Base-by-base conservation (phyloP, 2,888 invertebrate genomes). In the Petrophora chlorosata region DNA sequence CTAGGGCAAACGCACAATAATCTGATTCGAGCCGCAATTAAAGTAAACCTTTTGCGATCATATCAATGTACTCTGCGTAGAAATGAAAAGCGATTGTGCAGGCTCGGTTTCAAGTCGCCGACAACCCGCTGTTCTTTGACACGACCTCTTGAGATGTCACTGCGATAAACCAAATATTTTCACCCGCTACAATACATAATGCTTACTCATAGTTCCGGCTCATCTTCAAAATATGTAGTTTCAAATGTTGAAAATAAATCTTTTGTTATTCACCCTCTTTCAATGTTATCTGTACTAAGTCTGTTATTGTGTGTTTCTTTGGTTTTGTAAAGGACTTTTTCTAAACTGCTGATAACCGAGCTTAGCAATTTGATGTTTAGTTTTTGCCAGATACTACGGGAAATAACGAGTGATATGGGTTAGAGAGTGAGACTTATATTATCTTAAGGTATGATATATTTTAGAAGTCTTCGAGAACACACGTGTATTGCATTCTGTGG, bases 81-180 rank as follows among this genome's bases (percentile, higher is more conserved):
- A 32, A 42, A 26, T 19, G 4, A 39, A 49, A 39, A 49, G 49
- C 32, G 33, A 43, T 42, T 38, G 39, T 29, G 28, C 29, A n/a
- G 23, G 9, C 10, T 38, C 41, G 22, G 40, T 44, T 48, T 29
- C 38, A 40, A 38, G 38, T 22, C 35, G 25, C 23, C 26, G 25
- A 14, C 30, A 26, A 23, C 45, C 46, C 53, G 38, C 50, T 45
- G 49, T 35, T 55, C 26, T 32, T 41, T 26, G 53, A 53, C 53
- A 45, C 45, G 54, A 53, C 56, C 56, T 53, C 52, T 50, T 33
- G 23, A 57, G 50, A 59, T 63, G 56, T 61, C 56, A 45, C 56
- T 43, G 25, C 22, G 47, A 61, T 56, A 57, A 54, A 23, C 36
- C 22, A 54, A 50, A 54, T 51, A 50, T 51, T 58, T 56, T 56